Conservation (phyloP, 2,888 invertebrate species). For the Aphodius sticticus region DNA sequence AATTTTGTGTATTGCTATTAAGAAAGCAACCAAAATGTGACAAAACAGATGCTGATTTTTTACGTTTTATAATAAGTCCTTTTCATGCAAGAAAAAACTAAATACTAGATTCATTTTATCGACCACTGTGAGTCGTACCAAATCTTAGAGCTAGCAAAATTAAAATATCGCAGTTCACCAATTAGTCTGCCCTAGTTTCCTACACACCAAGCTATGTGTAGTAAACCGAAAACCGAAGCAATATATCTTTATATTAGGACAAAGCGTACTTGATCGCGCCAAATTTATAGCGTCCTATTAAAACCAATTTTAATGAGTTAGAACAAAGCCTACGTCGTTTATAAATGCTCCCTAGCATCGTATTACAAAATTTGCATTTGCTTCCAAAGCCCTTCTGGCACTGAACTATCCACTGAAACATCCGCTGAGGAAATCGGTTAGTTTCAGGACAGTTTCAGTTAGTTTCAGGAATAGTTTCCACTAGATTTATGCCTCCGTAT, state of each 20-base stretch:
- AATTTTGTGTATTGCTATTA: no score
- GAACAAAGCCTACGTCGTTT: constrained; percentile 30
- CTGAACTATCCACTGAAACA: neutral
- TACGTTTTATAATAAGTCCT: no score
- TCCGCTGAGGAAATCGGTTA: neutral
- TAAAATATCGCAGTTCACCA: neutral
- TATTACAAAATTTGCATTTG: constrained; percentile 31
- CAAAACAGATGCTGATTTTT: no score
- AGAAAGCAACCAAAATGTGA: no score
- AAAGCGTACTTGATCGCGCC: constrained; percentile 25
- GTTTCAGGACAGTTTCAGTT: no score
- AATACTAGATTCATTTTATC: no score
- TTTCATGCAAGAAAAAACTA: no score
- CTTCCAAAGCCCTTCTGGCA: neutral
- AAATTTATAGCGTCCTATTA: constrained; percentile 33
- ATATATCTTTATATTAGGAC: constrained; percentile 24
- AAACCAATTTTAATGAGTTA: constrained; percentile 37
- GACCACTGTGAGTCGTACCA: no score
- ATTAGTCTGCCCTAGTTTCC: neutral
- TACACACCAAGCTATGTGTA: neutral
- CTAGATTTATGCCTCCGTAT: neutral
- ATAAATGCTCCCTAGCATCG: constrained; percentile 20
- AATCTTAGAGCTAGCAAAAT: neutral
- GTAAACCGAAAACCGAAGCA: neutral
- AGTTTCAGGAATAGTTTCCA: neutral